Percentiles rank a stretch among this genome's conserved stretches.
phyloP scores from a whole-genome alignment of 1,140 invertebrate species.

The Polypedilum pembai region DNA sequence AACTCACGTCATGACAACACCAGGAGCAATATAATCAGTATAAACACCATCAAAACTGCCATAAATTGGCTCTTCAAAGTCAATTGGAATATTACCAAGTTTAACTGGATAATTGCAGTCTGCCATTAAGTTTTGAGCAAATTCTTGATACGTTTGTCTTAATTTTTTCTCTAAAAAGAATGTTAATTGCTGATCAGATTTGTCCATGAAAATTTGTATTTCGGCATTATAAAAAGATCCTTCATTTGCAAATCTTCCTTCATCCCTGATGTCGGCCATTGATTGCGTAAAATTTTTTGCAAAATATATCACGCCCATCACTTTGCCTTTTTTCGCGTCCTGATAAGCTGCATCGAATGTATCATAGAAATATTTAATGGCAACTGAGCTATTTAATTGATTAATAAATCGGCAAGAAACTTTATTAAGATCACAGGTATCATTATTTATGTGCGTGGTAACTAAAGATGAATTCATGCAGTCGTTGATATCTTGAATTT shows the following conservation, averaged over 20 bases:
- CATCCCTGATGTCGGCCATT: conserved; percentile 49
- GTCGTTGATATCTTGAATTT: conserved; percentile 41
- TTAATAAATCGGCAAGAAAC: conserved; percentile 52
- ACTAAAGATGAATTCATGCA: neutral
- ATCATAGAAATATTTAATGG: conserved; percentile 43
- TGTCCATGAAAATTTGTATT: conserved; percentile 49
- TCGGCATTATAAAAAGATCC: conserved; percentile 50
- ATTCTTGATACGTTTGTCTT: conserved; percentile 53
- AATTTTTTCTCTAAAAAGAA: conserved; percentile 55
- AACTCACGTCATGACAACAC: conserved; percentile 62
- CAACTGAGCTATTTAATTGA: conserved; percentile 36
- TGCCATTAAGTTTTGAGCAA: conserved; percentile 48
- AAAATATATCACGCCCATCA: conserved; percentile 66
- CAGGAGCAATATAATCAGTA: conserved; percentile 67
- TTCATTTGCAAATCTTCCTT: conserved; percentile 45
- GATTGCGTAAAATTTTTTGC: conserved; percentile 64
- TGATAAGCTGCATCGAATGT: conserved; percentile 50
- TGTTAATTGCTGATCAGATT: conserved; percentile 59
- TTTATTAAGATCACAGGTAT: conserved; percentile 47
- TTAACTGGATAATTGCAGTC: conserved; percentile 53
- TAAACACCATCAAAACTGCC: conserved; percentile 57
- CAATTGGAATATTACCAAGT: conserved; percentile 51
- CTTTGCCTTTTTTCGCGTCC: conserved; percentile 53
- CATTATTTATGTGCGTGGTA: neutral
- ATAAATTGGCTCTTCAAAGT: conserved; percentile 64